Evolutionary conservation across 2,797 vertebrate species (phyloP).

Genomic region (Phyllotis vaccarum): DNA sequence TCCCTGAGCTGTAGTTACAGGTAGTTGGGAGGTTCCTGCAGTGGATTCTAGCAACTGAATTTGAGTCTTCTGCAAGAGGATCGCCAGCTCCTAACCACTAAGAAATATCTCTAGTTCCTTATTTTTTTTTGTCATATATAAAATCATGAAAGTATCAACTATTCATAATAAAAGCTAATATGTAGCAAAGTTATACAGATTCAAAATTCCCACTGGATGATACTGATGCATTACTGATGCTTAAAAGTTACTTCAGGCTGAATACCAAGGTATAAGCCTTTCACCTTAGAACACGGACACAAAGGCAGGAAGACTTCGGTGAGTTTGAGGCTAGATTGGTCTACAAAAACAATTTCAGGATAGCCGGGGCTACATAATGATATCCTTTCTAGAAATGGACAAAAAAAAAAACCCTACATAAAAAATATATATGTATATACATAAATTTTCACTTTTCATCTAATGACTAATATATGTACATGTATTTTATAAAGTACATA

Average conservation of each 20-base stretch:
- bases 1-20: background rate
- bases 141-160: background rate
- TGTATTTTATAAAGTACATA: too few relatives aligned
- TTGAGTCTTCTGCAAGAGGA: background rate
- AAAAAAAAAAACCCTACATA: background rate
- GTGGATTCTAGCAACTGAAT: background rate
- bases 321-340: background rate
- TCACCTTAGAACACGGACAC: background rate
- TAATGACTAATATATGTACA: background rate
- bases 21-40: background rate
- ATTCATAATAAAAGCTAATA: slow-evolving; percentile 32
- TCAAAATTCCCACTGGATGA: background rate
- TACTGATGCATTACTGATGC: background rate
- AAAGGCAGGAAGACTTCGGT: background rate
- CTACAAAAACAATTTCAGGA: background rate
- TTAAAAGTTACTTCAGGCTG: background rate
- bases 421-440: too few relatives aligned
- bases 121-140: background rate
- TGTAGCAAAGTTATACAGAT: background rate
- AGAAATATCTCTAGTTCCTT: background rate
- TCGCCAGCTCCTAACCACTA: too few relatives aligned
- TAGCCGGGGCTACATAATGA: background rate
- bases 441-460: background rate
- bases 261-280: background rate
- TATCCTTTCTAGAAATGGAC: background rate